Evolutionary conservation across 2,797 vertebrate species (phyloP).

Genomic region (Clarias fuscus): DNA sequence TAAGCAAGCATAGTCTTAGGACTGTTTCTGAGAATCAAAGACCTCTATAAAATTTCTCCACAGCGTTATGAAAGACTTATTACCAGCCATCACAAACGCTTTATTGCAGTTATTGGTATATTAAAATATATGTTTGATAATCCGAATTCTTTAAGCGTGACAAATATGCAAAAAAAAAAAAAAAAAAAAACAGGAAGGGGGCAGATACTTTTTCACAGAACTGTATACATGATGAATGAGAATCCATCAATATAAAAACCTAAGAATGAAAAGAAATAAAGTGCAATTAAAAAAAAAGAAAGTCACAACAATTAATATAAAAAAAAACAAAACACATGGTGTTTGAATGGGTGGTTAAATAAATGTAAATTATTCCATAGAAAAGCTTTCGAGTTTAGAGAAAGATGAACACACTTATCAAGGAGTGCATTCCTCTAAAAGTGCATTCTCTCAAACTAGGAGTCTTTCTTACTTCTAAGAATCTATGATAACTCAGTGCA

Average conservation of each 20-base stretch:
- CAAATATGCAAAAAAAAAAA: no score
- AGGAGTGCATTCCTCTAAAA: conserved; percentile 6
- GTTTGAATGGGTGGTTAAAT: not conserved
- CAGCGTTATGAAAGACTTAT: no score
- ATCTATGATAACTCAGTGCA: not conserved
- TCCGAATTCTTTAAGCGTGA: no score
- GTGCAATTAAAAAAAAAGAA: no score
- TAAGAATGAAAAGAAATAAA: no score
- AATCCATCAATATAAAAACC: not conserved
- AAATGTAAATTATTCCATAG: not conserved
- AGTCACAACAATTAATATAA: no score
- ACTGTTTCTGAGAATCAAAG: not conserved
- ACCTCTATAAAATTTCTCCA: not conserved
- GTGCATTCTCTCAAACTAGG: not conserved
- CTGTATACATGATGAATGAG: not conserved
- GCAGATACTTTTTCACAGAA: no score
- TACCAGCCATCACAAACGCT: no score
- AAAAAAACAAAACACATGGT: no score
- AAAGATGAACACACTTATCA: not conserved
- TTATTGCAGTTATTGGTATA: no score
- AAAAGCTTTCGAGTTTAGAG: not conserved
- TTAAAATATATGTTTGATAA: no score
- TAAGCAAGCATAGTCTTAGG: not conserved
- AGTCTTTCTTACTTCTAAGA: not conserved
- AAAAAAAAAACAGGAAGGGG: no score